Evolutionary conservation across 53 echinoderm and acorn worm species (phyloP).

Genomic region (Astropecten irregularis): DNA sequence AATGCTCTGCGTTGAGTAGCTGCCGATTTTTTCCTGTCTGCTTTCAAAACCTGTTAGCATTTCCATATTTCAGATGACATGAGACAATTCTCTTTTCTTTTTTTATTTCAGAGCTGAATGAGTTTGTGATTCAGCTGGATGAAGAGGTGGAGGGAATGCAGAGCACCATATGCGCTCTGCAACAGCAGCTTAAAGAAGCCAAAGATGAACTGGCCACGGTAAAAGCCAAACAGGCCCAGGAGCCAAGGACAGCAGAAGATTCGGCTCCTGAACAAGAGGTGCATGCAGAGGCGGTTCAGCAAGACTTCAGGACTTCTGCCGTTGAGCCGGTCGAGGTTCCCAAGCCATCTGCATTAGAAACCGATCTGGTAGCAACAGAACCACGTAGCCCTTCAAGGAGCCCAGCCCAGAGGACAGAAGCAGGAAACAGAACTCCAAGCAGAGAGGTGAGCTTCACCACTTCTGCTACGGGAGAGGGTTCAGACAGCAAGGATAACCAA

Average conservation of each 20-base stretch:
- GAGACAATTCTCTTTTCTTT: not conserved
- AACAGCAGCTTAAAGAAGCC: conserved; percentile 93
- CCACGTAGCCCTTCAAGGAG: not conserved
- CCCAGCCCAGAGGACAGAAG: not conserved
- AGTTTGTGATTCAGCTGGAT: conserved; percentile 94
- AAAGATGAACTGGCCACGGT: conserved; percentile 57
- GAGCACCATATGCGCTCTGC: conserved; percentile 91
- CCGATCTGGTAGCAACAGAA: not conserved
- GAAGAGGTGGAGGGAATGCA: conserved; percentile 99
- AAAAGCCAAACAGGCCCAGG: conserved; percentile 25
- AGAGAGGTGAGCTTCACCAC: not conserved
- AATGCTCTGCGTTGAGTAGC: too few species aligned
- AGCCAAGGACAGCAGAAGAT: not conserved
- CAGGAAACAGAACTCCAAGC: conserved; percentile 23
- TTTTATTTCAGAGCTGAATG: conserved; percentile 85
- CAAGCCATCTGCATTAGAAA: not conserved
- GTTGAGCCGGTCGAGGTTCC: not conserved
- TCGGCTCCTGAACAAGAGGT: not conserved
- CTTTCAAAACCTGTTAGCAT: too few species aligned
- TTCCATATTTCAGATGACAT: too few species aligned
- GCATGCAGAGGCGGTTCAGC: conserved; percentile 2
- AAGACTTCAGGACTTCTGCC: not conserved
- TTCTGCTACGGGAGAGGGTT: not conserved
- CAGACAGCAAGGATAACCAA: not conserved
- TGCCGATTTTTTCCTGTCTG: too few species aligned